phyloP scores from a whole-genome alignment of 2,888 invertebrate genomes.

The Pherbina coryleti region DNA sequence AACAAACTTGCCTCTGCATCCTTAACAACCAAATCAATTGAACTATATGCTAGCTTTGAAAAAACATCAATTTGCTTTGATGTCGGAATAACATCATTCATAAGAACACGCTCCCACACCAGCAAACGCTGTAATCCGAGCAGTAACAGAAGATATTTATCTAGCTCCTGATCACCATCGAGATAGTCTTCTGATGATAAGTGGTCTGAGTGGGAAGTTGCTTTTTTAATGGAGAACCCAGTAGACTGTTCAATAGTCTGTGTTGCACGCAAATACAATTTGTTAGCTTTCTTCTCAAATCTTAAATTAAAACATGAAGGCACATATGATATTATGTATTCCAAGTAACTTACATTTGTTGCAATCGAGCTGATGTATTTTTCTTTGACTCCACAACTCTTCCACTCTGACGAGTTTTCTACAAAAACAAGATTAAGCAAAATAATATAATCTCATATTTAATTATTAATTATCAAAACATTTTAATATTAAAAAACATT shows the following conservation, averaged over 20 bases:
- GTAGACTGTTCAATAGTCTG: constrained; percentile 87
- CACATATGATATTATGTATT: background rate
- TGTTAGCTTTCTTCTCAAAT: constrained; percentile 85
- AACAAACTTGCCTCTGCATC: constrained; percentile 81
- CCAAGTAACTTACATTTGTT: constrained; percentile 76
- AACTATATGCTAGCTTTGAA: constrained; percentile 84
- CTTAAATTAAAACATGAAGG: constrained; percentile 60
- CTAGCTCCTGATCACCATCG: constrained; percentile 84
- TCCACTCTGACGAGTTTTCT: constrained; percentile 71
- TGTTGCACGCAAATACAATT: constrained; percentile 85
- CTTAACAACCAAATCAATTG: constrained; percentile 85
- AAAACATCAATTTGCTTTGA: constrained; percentile 87
- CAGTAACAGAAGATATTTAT: constrained; percentile 85
- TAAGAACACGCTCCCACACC: constrained; percentile 86
- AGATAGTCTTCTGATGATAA: constrained; percentile 65
- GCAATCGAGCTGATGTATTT: constrained; percentile 84
- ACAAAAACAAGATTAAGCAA: constrained; percentile 36
- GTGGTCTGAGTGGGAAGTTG: constrained; percentile 66
- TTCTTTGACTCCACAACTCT: constrained; percentile 83
- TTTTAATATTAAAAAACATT: background rate
- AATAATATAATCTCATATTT: background rate
- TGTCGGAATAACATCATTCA: constrained; percentile 86
- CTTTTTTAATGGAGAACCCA: constrained; percentile 78
- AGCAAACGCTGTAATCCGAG: constrained; percentile 87
- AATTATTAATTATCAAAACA: no score